Evolutionary conservation across 2,888 invertebrate species (phyloP), one percentile per base, ranked within the genome.

Genomic region (Carabus problematicus): DNA sequence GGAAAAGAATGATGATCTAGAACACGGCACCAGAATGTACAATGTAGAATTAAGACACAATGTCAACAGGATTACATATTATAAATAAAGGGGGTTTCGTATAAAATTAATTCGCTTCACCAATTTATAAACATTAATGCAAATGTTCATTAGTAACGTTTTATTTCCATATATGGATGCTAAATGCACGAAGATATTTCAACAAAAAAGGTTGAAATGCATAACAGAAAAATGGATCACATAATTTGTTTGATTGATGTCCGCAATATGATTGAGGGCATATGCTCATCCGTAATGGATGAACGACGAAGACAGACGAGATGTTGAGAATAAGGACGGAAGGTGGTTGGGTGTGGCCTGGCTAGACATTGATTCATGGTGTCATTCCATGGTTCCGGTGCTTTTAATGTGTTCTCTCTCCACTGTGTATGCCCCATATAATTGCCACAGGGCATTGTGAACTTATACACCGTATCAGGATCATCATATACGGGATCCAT

Each of bases 351-450:
- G 69, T 43, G 69, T 69, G 69, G 69, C 45, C 12, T 62, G 42
- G 18, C 29, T 14, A 69, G 61, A 69, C 69, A 62, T 69, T 69
- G 69, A 69, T 69, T 69, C 69, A 69, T 69, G 69, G 69, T 69
- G 69, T 69, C 69, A 69, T 69, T 69, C 62, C 69, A 62, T 69
- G 69, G 62, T 69, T 69, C 69, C 69, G 69, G 62, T 69, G 54
- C 45, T 62, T 61, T 69, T 69, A 61, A 62, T 62, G 49, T 12
- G 16, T 39, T n/a, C 12, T 9, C 29, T 40, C 39, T 42, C 54
- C 49, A 6, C 52, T 18, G 16, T 16, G n/a, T n/a, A n/a, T 68
- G 61, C 61, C 68, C 68, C 55, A 68, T 69, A 62, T 69, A 69
- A 69, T 69, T 60, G 67, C 54, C 41, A 56, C 45, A 49, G 29